phyloP scores from a whole-genome alignment of 2,888 invertebrate species.

The Cyclophora punctaria region DNA sequence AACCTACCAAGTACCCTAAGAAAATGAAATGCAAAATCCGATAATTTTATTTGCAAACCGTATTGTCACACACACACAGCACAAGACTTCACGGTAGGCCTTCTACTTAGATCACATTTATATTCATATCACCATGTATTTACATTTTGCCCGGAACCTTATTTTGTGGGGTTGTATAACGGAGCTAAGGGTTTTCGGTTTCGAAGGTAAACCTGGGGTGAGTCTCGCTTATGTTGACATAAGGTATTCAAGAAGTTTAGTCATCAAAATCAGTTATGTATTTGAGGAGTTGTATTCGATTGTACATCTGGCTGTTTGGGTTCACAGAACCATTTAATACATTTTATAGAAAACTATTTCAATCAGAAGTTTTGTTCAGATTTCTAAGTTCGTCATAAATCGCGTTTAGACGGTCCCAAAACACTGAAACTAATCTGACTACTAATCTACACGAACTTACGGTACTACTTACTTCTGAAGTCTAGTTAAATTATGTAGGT shows the following conservation, averaged over 20 bases:
- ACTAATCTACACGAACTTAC: no score
- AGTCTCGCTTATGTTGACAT: conserved; percentile 28
- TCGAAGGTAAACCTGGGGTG: conserved; percentile 25
- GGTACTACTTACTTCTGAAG: no score
- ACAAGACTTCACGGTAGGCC: conserved; percentile 33
- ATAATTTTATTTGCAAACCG: not conserved
- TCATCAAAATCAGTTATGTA: conserved; percentile 1
- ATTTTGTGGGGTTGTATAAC: conserved; percentile 42
- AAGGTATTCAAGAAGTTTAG: not conserved
- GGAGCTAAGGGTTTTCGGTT: conserved; percentile 34
- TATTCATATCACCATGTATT: conserved; percentile 72
- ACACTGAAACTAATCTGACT: no score
- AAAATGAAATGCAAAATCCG: not conserved
- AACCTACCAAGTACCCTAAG: no score
- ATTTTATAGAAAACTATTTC: no score
- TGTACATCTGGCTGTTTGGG: no score
- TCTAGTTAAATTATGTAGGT: no score
- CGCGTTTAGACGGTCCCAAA: no score
- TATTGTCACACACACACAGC: conserved; percentile 1
- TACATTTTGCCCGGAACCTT: conserved; percentile 63
- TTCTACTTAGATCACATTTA: conserved; percentile 68
- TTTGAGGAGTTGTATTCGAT: no score
- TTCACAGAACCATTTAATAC: no score
- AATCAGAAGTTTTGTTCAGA: no score
- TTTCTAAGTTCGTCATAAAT: no score